A percentile compares a stretch with the other conserved stretches of the same genome.
These are phyloP conservation scores for Myotis yumanensis DNA, from an alignment of 2,113 vertebrate species.

Conservation along the genomic window DNA sequence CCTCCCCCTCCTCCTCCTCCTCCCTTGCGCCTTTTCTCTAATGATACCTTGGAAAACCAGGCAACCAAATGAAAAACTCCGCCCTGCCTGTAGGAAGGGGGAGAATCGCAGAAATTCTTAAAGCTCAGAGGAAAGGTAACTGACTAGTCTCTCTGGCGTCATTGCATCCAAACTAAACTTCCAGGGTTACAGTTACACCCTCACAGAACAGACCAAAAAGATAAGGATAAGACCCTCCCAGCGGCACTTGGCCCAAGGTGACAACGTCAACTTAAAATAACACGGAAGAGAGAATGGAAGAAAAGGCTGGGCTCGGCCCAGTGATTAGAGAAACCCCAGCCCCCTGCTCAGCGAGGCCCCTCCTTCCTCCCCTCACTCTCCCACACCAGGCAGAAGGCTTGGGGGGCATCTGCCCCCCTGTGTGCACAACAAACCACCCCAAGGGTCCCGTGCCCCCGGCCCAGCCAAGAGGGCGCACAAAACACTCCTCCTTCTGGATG, in stretches of 20 bases:
- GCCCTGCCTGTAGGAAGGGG: neutral
- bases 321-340: too few relatives aligned
- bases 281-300: neutral
- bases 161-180: constrained; percentile 32
- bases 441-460: neutral
- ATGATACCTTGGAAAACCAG: neutral
- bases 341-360: rapidly evolving
- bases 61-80: neutral
- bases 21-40: too few relatives aligned
- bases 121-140: too few relatives aligned
- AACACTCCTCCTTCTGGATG: neutral
- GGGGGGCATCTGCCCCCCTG: neutral
- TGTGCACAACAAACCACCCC: rapidly evolving
- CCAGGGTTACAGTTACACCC: neutral
- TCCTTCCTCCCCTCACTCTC: neutral
- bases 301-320: rapidly evolving
- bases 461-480: rapidly evolving
- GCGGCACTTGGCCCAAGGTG: neutral
- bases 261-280: neutral
- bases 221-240: neutral
- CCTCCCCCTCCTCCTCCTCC: too few relatives aligned
- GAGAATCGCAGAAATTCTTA: neutral
- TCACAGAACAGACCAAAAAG: neutral
- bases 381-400: rapidly evolving
- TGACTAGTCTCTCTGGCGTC: neutral